Conservation (phyloP, 2,797 vertebrate species). For the Mionectes olivaceus region DNA sequence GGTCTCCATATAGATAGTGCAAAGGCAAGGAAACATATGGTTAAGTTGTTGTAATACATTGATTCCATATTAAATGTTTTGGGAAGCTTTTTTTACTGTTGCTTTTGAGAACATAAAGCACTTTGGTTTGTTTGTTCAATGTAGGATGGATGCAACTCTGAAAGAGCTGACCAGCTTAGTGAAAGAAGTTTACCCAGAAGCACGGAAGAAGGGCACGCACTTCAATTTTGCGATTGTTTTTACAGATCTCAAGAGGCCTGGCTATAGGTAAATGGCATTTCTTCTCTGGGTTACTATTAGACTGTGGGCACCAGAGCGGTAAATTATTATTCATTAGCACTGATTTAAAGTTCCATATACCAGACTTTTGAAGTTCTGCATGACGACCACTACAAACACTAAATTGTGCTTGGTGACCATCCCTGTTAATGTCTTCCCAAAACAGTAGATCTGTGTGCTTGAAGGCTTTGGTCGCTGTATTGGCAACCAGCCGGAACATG, state of each 20-base stretch:
- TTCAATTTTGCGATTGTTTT: slow-evolving; percentile 97
- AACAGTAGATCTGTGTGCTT: neutral
- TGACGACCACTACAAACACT: accelerated
- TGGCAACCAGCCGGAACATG: accelerated
- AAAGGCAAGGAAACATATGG: neutral
- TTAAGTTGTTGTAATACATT: neutral
- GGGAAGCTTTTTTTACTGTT: neutral
- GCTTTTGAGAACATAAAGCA: neutral
- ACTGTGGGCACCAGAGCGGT: neutral
- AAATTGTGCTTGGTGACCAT: neutral
- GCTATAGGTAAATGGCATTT: slow-evolving; percentile 86
- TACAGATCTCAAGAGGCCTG: slow-evolving; percentile 92
- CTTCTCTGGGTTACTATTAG: neutral
- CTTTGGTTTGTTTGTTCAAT: neutral
- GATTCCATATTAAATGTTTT: neutral
- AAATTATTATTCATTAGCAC: neutral
- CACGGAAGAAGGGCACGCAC: slow-evolving; percentile 96
- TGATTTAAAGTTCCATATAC: neutral
- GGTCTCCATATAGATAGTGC: neutral
- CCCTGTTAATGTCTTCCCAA: neutral
- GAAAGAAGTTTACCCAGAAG: slow-evolving; percentile 97
- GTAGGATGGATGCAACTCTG: slow-evolving; percentile 97
- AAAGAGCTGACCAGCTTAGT: slow-evolving; percentile 97
- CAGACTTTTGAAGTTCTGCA: neutral
- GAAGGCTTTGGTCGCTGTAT: neutral